phyloP scores from a whole-genome alignment of 2,113 vertebrate species.

The Empidonax alnorum region DNA sequence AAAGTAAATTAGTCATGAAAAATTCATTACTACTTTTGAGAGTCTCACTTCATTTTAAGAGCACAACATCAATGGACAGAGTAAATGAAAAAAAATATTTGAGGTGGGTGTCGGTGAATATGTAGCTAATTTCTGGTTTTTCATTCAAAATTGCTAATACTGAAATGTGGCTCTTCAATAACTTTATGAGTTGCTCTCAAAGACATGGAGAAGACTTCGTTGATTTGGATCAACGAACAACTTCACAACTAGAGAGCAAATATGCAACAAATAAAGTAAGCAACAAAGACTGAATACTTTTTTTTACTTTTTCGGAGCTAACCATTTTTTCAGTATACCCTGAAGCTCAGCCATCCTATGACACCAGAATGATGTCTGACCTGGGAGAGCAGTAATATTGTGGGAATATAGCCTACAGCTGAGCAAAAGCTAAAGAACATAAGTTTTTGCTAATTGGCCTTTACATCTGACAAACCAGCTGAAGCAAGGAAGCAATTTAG shows the following conservation, averaged over 20 bases:
- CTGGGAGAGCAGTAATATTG: background rate
- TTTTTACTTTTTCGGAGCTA: background rate
- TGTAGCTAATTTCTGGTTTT: background rate
- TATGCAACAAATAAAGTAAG: background rate
- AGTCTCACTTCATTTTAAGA: background rate
- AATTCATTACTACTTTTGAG: background rate
- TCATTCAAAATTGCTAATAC: background rate
- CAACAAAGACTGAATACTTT: background rate
- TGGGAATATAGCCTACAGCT: background rate
- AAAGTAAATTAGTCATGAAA: background rate
- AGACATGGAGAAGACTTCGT: background rate
- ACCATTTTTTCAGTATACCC: background rate
- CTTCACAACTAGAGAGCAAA: background rate
- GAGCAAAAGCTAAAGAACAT: background rate
- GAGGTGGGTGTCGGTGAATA: background rate
- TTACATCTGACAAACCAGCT: background rate
- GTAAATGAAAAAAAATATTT: background rate
- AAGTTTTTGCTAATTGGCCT: background rate
- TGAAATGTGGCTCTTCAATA: background rate
- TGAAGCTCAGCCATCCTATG: background rate
- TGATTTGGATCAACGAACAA: background rate
- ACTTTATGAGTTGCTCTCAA: background rate
- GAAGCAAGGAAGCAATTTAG: background rate
- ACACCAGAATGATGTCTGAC: background rate
- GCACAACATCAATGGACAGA: background rate